A percentile compares a stretch with the other conserved stretches of the same genome.
These are phyloP conservation scores for Pelobates cultripes DNA, from an alignment of 2,797 vertebrate genomes.

Conservation along the genomic window DNA sequence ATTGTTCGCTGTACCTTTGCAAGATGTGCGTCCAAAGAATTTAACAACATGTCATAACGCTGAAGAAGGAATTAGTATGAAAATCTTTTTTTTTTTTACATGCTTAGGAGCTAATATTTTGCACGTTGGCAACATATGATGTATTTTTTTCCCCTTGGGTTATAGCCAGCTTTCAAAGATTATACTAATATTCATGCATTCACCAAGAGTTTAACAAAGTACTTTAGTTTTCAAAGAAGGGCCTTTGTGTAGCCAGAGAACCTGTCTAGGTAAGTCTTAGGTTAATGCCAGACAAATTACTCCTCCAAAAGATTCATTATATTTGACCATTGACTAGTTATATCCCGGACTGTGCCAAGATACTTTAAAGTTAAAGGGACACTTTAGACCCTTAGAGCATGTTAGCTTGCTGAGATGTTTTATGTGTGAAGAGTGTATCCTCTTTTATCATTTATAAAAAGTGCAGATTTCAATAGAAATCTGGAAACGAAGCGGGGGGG, in stretches of 20 bases:
- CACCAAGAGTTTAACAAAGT: slow-evolving; percentile 32
- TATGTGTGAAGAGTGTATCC: too few species aligned
- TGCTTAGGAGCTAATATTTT: background rate
- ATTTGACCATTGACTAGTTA: slow-evolving; percentile 11
- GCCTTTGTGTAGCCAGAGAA: slow-evolving; percentile 28
- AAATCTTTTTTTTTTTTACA: background rate
- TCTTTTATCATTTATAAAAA: too few species aligned
- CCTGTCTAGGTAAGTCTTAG: slow-evolving; percentile 19
- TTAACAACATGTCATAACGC: too few species aligned
- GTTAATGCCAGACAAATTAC: slow-evolving; percentile 3
- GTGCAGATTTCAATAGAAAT: too few species aligned
- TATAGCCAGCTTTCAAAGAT: slow-evolving; percentile 29
- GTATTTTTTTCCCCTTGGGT: slow-evolving; percentile 15
- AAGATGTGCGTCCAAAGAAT: too few species aligned
- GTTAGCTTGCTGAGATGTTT: too few species aligned
- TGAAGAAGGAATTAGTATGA: too few species aligned
- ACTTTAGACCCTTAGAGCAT: too few species aligned
- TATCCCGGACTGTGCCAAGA: background rate
- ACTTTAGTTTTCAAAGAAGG: slow-evolving; percentile 33
- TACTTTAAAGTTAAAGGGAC: background rate
- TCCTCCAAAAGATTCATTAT: background rate
- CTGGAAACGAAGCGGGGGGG: too few species aligned
- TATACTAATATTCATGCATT: slow-evolving; percentile 23
- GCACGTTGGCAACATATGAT: background rate
- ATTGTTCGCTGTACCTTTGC: background rate